Percentiles rank a stretch among this genome's conserved stretches.
Evolutionary conservation across 1,140 invertebrate genomes (phyloP).

Genomic region (Lordiphosa collinella): DNA sequence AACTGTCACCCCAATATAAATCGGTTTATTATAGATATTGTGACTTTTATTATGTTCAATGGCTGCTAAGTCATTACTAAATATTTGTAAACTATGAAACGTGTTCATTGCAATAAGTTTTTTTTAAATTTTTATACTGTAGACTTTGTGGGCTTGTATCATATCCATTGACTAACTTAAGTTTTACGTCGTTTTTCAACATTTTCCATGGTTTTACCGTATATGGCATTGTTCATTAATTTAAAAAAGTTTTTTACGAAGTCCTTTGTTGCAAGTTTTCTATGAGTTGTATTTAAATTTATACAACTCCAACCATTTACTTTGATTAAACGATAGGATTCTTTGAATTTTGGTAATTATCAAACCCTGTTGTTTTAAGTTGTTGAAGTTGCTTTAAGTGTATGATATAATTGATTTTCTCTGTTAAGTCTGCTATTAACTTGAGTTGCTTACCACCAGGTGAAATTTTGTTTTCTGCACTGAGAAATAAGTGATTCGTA

Average conservation of each 20-base stretch:
- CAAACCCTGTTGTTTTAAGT: too few relatives aligned
- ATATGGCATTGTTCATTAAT: background rate
- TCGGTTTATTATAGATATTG: background rate
- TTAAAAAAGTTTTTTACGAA: slow-evolving; percentile 2
- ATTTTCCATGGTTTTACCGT: too few relatives aligned
- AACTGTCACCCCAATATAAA: background rate
- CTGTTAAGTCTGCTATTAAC: background rate
- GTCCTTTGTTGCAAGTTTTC: background rate
- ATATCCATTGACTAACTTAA: too few relatives aligned
- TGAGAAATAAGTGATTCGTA: too few relatives aligned
- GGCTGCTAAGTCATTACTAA: background rate
- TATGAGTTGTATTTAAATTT: background rate
- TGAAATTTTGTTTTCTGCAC: background rate
- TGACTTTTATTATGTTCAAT: background rate
- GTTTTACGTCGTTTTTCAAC: too few relatives aligned
- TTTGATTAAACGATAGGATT: slow-evolving; percentile 5
- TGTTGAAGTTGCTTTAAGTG: background rate
- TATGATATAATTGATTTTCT: background rate
- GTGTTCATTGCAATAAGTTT: too few relatives aligned
- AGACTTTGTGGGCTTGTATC: background rate
- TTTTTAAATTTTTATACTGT: too few relatives aligned
- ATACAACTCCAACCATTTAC: background rate
- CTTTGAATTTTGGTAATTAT: background rate
- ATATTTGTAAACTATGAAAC: slow-evolving; percentile 5
- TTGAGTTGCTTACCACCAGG: background rate